Evolutionary conservation across 2,797 vertebrate species (phyloP), one percentile per base, ranked within the genome.

Genomic region (Macroramphosus scolopax): DNA sequence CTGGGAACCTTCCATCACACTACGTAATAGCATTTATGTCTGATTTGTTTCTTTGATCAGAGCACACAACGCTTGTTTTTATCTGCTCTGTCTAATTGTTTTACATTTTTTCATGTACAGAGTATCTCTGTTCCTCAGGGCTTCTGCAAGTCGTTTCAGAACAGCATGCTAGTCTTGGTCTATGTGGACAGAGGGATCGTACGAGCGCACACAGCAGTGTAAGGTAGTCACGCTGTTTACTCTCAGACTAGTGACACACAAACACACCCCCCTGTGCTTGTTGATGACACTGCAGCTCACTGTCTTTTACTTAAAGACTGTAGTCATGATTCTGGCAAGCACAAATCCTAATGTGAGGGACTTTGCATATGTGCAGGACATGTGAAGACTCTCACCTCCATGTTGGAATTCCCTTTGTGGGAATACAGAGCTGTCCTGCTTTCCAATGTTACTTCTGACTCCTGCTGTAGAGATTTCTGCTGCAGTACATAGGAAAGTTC

Each of bases 361-460:
- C 63, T 51, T 54, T 69, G 56, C 78, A 67, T 72, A 48, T 89
- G 66, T 78, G 75, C 70, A 68, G 64, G 59, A 84, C 68, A 77
- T 87, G 87, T 31, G 83, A 89, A 90, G 75, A 87, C 70, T 89
- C 74, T 88, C 86, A 88, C 83, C 63, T 82, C 56, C 41, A 49
- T 88, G 87, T 25, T 85, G 81, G 81, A 91, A 90, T 89, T 69
- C 75, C 58, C 72, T 82, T 72, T 77, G 73, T 81, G 68, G 63
- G 67, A 72, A 73, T 62, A 49, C 41, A 15, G 39, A 64, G 54
- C 52, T 62, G 85, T 88, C 67, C 67, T 31, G 40, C 55, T 69
- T 63, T 46, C 39, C 18, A 43, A 39, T 11, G 64, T 58, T 63
- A 67, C 63, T 77, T 76, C 56, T 70, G 55, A 59, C 66, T 73